Conservation (phyloP, 2,888 invertebrate species). For the Lasioglossum marginatum region DNA sequence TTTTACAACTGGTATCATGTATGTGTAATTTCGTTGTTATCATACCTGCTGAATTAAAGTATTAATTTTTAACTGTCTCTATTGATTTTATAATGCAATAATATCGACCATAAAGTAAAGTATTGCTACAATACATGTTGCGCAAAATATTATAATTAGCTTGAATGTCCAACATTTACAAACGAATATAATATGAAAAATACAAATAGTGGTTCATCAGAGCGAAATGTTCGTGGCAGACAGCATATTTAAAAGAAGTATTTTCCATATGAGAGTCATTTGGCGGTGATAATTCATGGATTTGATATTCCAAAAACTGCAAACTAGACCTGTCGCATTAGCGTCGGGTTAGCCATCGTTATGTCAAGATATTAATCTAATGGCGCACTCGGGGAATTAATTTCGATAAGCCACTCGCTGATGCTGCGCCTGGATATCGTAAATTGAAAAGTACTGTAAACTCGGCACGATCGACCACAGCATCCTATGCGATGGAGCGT, state of each 20-base stretch:
- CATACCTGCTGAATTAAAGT: neutral
- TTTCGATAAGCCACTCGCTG: conserved; percentile 22
- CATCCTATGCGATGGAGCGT: conserved; percentile 11
- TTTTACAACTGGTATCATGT: neutral
- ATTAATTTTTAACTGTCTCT: neutral
- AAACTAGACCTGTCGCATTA: conserved; percentile 9
- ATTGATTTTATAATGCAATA: neutral
- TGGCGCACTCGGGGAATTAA: conserved; percentile 15
- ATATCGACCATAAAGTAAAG: neutral
- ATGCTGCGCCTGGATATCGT: conserved; percentile 2
- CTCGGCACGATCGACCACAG: conserved; percentile 17
- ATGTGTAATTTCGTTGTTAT: neutral
- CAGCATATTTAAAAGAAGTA: neutral
- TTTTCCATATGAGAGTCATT: neutral
- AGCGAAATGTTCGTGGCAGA: neutral
- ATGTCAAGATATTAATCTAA: conserved; percentile 20
- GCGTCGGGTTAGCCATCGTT: neutral
- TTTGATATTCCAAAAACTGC: neutral
- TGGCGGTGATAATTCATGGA: neutral
- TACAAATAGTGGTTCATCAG: neutral
- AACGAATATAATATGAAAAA: neutral
- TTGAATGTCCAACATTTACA: neutral
- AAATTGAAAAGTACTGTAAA: conserved; percentile 31
- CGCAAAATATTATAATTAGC: neutral
- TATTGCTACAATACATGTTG: neutral